Conservation (phyloP, 2,113 vertebrate genomes). For the Damaliscus lunatus region DNA sequence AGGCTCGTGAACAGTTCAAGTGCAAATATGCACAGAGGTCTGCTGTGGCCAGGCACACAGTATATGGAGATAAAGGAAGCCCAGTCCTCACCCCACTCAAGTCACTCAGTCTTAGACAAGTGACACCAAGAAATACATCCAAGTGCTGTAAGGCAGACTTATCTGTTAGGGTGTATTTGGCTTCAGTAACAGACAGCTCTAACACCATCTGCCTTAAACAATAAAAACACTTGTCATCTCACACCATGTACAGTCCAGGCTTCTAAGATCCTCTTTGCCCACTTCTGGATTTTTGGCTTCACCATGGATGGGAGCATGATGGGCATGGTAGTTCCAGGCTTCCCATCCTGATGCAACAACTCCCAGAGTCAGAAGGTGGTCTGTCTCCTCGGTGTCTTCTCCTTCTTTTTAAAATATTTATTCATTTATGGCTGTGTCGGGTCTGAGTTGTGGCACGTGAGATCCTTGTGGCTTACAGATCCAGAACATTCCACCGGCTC, state of each 20-base stretch:
- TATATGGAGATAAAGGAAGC: background rate
- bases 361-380: background rate
- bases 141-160: background rate
- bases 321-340: background rate
- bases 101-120: background rate
- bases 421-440: background rate
- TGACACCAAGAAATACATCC: background rate
- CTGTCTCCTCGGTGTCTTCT: background rate
- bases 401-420: background rate
- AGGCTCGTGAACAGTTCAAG: background rate
- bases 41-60: background rate
- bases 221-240: background rate
- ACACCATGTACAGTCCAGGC: background rate
- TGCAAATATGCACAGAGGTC: background rate
- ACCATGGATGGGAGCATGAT: background rate
- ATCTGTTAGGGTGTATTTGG: background rate
- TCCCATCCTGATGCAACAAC: background rate
- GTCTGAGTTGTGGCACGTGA: background rate
- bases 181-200: background rate
- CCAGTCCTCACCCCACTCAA: background rate
- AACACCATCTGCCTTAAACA: background rate
- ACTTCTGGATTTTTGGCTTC: background rate
- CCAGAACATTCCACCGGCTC: background rate
- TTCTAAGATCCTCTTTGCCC: background rate
- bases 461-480: background rate